Evolutionary conservation across 1,140 invertebrate species (phyloP).

Genomic region (Drosophila ohnishii): DNA sequence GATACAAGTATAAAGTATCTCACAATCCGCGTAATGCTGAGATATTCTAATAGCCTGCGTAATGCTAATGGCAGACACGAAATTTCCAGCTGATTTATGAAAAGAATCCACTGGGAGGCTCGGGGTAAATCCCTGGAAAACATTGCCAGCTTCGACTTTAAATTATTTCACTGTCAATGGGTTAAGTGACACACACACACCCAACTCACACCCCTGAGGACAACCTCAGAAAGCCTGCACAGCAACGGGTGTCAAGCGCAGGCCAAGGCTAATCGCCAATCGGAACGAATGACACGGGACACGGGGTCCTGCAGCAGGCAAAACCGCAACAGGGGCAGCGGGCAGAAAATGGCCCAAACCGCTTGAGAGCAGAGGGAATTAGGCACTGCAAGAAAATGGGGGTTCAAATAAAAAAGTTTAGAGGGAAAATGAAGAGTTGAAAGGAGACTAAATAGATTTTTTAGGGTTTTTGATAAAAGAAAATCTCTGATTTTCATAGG

Average conservation of each 20-base stretch:
- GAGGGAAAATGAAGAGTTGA: too few relatives aligned
- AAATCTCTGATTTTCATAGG: too few relatives aligned
- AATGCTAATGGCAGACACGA: slow-evolving; percentile 57
- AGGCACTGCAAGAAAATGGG: background rate
- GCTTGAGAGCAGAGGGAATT: slow-evolving; percentile 21
- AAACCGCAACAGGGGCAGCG: slow-evolving; percentile 16
- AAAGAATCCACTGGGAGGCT: slow-evolving; percentile 19
- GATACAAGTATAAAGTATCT: background rate
- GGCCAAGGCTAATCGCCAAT: slow-evolving; percentile 61
- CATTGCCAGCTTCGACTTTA: slow-evolving; percentile 3
- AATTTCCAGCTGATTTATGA: slow-evolving; percentile 59
- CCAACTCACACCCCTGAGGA: background rate
- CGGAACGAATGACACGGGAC: slow-evolving; percentile 50
- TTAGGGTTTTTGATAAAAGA: too few relatives aligned
- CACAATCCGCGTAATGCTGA: slow-evolving; percentile 54
- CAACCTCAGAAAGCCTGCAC: background rate
- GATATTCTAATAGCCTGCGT: slow-evolving; percentile 72
- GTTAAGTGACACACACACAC: slow-evolving; percentile 30
- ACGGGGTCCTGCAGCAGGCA: slow-evolving; percentile 29
- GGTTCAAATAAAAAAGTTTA: background rate
- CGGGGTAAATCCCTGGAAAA: background rate
- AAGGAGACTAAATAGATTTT: too few relatives aligned
- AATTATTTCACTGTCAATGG: slow-evolving; percentile 51
- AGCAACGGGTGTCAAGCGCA: slow-evolving; percentile 7
- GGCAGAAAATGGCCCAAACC: slow-evolving; percentile 5